Evolutionary conservation across 2,888 invertebrate species (phyloP), one percentile per base, ranked within the genome.

Genomic region (Synanthedon myopaeformis): DNA sequence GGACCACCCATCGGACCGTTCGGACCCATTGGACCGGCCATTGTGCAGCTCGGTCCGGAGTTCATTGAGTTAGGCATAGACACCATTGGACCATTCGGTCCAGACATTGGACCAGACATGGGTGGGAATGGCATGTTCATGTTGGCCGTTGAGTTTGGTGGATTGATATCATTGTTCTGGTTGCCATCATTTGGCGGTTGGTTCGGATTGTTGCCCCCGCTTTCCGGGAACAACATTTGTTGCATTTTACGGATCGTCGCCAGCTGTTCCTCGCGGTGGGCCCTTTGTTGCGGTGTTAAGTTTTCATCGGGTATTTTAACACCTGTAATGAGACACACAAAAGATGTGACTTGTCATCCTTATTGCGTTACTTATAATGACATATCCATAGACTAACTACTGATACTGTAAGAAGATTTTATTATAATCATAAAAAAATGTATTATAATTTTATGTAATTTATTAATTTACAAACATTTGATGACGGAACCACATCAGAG

Each of bases 221-320:
- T 92, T 70, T 96, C 96, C 0, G 96, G 96, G 83, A 96, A 96
- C 54, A 98, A 82, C 90, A 96, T 93, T 76, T 96, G 94, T 66
- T 97, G 95, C 92, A 98, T 96, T 88, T 97, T 96, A 58, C 94
- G 86, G 54, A 98, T 90, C 57, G 94, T 96, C 4, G 97, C 97
- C 52, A 98, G 86, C 69, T 97, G 95, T 70, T 96, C 96, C 80
- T 97, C 97, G 57, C 98, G 91, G 75, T 97, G 96, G 59, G 96
- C 96, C 54, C 96, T 91, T 77, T 98, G 98, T 76, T 98, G 96
- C 42, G 98, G 97, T 53, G 98, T 98, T 65, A 98, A 88, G 82
- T 97, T 97, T 84, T 98, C 98, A 82, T 96, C 96, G 64, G 96
- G 96, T 70, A 97, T 94, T 90, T 97, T 96, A 51, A 96, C 95